phyloP scores from a whole-genome alignment of 2,888 invertebrate genomes.

The Leucophora obtusa region DNA sequence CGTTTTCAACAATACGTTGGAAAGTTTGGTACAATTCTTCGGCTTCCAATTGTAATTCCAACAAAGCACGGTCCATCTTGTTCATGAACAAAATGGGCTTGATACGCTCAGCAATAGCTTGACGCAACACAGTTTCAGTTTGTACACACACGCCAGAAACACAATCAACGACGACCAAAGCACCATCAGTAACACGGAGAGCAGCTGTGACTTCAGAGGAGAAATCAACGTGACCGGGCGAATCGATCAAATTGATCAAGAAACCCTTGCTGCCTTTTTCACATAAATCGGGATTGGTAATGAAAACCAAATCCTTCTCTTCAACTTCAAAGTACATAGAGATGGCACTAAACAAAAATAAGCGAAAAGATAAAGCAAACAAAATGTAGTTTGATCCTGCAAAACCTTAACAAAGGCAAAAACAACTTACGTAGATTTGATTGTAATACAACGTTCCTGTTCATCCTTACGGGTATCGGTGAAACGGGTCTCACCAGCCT shows the following conservation, averaged over 20 bases:
- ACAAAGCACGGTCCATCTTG: slow-evolving; percentile 99
- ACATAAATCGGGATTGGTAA: slow-evolving; percentile 93
- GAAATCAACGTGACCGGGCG: slow-evolving; percentile 99
- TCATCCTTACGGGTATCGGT: slow-evolving; percentile 99
- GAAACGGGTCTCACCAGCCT: slow-evolving; percentile 99
- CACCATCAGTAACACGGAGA: slow-evolving; percentile 99
- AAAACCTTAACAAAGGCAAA: neutral
- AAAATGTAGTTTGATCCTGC: neutral
- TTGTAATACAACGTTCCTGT: slow-evolving; percentile 99
- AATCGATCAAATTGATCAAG: slow-evolving; percentile 99
- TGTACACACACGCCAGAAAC: slow-evolving; percentile 99
- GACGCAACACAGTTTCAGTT: slow-evolving; percentile 98
- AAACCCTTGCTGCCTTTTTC: slow-evolving; percentile 96
- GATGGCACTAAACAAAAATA: slow-evolving; percentile 88
- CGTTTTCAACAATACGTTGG: slow-evolving; percentile 99
- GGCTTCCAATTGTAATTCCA: slow-evolving; percentile 96
- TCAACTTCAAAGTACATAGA: slow-evolving; percentile 99
- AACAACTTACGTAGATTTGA: slow-evolving; percentile 97
- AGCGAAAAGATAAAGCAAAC: neutral
- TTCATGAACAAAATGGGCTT: slow-evolving; percentile 99
- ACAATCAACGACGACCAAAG: slow-evolving; percentile 99
- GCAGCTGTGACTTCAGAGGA: slow-evolving; percentile 99
- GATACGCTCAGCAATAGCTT: slow-evolving; percentile 99
- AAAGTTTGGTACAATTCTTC: slow-evolving; percentile 99
- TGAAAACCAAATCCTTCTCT: slow-evolving; percentile 95